Conservation (phyloP, 2,888 invertebrate species). For the Odontocerum albicorne region DNA sequence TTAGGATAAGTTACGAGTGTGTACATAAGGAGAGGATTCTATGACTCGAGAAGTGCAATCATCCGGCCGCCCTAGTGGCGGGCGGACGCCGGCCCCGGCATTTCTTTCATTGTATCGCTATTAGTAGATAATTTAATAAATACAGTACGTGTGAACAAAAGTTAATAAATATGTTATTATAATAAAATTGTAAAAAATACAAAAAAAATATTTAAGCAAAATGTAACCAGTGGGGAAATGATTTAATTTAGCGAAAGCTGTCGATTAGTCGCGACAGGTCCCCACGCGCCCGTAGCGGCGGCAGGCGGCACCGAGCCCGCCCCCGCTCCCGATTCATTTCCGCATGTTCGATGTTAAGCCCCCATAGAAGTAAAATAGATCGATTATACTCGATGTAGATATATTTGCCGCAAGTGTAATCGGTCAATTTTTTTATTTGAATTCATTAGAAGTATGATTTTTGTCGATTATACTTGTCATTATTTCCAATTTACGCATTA, state of each 20-base stretch:
- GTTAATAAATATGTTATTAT: constrained; percentile 33
- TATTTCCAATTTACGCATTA: constrained; percentile 1
- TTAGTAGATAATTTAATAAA: constrained; percentile 36
- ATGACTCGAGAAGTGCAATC: constrained; percentile 32
- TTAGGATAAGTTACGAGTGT: constrained; percentile 26
- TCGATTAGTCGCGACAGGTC: constrained; percentile 21
- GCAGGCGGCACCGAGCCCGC: constrained; percentile 3
- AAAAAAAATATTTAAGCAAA: constrained; percentile 22
- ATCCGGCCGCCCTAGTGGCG: constrained; percentile 18
- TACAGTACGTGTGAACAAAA: constrained; percentile 35
- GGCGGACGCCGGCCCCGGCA: constrained; percentile 27
- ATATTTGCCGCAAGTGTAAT: constrained; percentile 4
- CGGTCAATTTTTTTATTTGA: neutral
- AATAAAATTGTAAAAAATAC: constrained; percentile 27
- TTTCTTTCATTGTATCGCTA: constrained; percentile 35
- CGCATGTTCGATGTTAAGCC: constrained; percentile 25
- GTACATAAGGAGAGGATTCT: constrained; percentile 25
- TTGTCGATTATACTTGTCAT: constrained; percentile 11
- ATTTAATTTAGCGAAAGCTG: constrained; percentile 19
- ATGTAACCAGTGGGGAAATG: constrained; percentile 26
- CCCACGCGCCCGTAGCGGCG: constrained; percentile 9
- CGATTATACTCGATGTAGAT: constrained; percentile 16
- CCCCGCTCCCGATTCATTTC: constrained; percentile 8
- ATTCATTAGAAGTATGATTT: constrained; percentile 2
- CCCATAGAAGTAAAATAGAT: constrained; percentile 25